Percentiles rank a stretch among this genome's conserved stretches.
These are phyloP conservation scores for Cladorhizidae sp. DNA, from an alignment of 37 sponge, comb jelly and placozoan species.

Conservation along the genomic window DNA sequence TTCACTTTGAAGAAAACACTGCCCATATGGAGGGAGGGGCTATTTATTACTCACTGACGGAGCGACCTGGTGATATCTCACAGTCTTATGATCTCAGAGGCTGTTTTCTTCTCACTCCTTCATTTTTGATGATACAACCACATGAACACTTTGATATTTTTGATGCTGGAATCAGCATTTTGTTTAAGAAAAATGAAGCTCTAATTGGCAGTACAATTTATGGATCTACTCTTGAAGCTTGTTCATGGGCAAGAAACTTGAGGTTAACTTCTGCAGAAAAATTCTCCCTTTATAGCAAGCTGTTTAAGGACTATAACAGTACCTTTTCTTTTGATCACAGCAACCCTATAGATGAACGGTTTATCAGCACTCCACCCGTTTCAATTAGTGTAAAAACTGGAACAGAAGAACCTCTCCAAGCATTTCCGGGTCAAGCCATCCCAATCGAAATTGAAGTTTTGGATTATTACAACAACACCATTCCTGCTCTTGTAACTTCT, in stretches of 20 bases:
- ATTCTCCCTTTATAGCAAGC: neutral
- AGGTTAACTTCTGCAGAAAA: neutral
- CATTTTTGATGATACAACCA: neutral
- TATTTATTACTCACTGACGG: neutral
- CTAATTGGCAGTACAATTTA: conserved; percentile 17
- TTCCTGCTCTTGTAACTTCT: conserved; percentile 21
- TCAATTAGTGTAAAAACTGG: neutral
- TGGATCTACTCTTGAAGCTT: conserved; percentile 40
- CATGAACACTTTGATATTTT: neutral
- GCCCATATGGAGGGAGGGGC: conserved; percentile 47
- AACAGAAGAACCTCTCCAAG: neutral
- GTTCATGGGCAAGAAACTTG: conserved; percentile 32
- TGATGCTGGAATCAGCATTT: neutral
- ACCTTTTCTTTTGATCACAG: conserved; percentile 7
- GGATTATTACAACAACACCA: conserved; percentile 32
- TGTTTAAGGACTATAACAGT: neutral
- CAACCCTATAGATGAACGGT: neutral
- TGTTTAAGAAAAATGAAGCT: conserved; percentile 26
- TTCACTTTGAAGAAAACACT: conserved; percentile 9
- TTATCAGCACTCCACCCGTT: neutral
- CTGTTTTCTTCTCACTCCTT: conserved; percentile 32
- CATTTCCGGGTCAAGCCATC: conserved; percentile 12
- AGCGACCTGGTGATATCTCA: neutral
- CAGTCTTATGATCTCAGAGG: neutral
- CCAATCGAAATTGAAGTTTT: neutral